Base-by-base conservation (phyloP, 2,113 vertebrate genomes). In the Zosterops borbonicus region DNA sequence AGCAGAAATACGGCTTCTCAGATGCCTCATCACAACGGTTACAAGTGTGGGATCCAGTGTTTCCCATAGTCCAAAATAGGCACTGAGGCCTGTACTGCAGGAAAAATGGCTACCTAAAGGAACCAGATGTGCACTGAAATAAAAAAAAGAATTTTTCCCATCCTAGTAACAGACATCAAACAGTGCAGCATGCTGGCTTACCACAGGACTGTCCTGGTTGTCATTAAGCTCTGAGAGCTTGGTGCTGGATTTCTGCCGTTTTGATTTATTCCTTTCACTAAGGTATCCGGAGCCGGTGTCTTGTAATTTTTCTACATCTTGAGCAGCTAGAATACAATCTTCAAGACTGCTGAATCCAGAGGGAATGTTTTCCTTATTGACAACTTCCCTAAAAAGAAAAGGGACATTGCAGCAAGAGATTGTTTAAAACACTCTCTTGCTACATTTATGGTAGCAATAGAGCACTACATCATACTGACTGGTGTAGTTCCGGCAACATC, bases 321-420 rank as follows among this genome's bases (percentile, higher is more conserved):
- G 98, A 58, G 86, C 84, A 70, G 92, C 96, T 73, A 98, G 96
- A 93, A 94, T 94, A 90, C 96, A 97, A 33, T 98, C 97, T 79
- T 97, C 98, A 58, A 95, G 95, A 89, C 55, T 96, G 83, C 56
- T 89, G 47, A 97, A 94, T 70, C 95, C 97, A 77, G 98, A 98
- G 7, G 98, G 99, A 95, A 99, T 98, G 97, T 99, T 99, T 97
- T 99, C 99, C 96, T 99, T 99, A 97, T 99, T 98, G 97, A 98
- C 67, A 90, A 98, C 96, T 79, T 98, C 97, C 97, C 98, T 98
- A 95, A 87, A 92, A 91, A 87, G 11, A 91, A 90, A 96, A 89
- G 35, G 25, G 22, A 91, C 35, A 64, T 74, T 53, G 68, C 37
- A 89, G 87, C 11, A 90, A 35, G 47, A 55, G 29, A 46, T 53